Evolutionary conservation across 2,888 invertebrate genomes (phyloP), one percentile per base, ranked within the genome.

Genomic region (Caenorhabditis sp.): DNA sequence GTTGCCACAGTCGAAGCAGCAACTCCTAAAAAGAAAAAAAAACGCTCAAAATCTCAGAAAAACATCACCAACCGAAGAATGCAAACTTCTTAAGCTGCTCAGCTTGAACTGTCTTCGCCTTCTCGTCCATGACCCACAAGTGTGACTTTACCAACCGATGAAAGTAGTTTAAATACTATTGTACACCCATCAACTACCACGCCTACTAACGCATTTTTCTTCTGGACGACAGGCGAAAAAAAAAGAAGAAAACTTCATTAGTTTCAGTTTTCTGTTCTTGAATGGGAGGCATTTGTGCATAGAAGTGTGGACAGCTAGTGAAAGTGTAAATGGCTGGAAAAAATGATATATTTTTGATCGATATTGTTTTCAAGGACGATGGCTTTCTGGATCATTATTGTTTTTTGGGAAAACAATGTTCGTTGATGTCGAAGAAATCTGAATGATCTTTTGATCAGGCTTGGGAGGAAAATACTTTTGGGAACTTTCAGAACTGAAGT

Each of bases 11-110:
- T 80, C 17, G 79, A 79, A 50, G 75, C 79, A 31, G 77, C 75
- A 49, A 79, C 79, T 60, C 74, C 74, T 74, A 17, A n/a, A 65
- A 54, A 37, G 12, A 14, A 50, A 59, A 17, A 14, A 21, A 8
- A 51, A 51, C 3, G 1, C 8, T 51, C 5, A n/a, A 51, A 58
- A 0, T 37, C 51, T 27, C 5, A 37, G n/a, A n/a, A n/a, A 19
- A 23, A 17, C 31, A 19, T 43, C 27, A 62, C 62, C 60, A 31
- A 67, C 85, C 86, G 75, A 82, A 81, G 78, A 87, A 86, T 73
- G 87, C 87, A 61, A 86, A 77, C 72, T 80, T 80, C 71, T 84
- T 82, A 49, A 84, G 77, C 43, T 77, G 75, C 37, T 83, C 82
- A 26, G 86, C 86, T 73, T 86, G 84, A 60, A 75, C 64, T 53